Evolutionary conservation across 2,888 invertebrate species (phyloP).

Genomic region (Drosophila macrothrix): DNA sequence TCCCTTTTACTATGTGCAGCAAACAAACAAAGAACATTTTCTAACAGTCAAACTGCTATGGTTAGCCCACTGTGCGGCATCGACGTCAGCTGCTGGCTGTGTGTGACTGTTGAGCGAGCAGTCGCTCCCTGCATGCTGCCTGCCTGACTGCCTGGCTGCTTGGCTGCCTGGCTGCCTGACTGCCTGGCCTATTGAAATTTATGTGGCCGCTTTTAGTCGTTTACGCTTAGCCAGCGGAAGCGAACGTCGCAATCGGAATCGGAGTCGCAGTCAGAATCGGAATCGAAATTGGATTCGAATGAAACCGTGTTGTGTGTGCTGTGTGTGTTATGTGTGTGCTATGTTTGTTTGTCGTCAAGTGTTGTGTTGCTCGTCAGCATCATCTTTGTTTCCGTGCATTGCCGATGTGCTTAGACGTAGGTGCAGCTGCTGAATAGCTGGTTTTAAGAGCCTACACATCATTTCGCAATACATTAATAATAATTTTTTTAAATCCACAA

Average conservation of each 20-base stretch:
- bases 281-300: slow-evolving; percentile 29
- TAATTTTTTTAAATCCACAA: slow-evolving; percentile 3
- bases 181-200: slow-evolving; percentile 81
- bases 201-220: slow-evolving; percentile 82
- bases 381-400: slow-evolving; percentile 19
- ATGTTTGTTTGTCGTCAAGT: slow-evolving; percentile 33
- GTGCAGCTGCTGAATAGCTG: slow-evolving; percentile 41
- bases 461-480: slow-evolving; percentile 40
- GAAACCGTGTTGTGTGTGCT: slow-evolving; percentile 24
- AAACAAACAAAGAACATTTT: not conserved
- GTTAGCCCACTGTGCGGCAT: slow-evolving; percentile 47
- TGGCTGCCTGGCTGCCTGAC: slow-evolving; percentile 26
- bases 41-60: too few relatives aligned
- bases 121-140: slow-evolving; percentile 39
- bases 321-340: slow-evolving; percentile 12
- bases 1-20: not conserved
- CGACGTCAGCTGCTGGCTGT: slow-evolving; percentile 60
- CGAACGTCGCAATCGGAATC: slow-evolving; percentile 68
- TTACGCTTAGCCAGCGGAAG: slow-evolving; percentile 80
- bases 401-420: slow-evolving; percentile 23
- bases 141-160: slow-evolving; percentile 15
- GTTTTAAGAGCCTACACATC: slow-evolving; percentile 3
- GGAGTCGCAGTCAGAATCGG: slow-evolving; percentile 31
- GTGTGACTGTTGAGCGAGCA: slow-evolving; percentile 23
- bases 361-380: slow-evolving; percentile 9